Conservation (phyloP, 1,140 invertebrate species). For the Anoplophora glabripennis region DNA sequence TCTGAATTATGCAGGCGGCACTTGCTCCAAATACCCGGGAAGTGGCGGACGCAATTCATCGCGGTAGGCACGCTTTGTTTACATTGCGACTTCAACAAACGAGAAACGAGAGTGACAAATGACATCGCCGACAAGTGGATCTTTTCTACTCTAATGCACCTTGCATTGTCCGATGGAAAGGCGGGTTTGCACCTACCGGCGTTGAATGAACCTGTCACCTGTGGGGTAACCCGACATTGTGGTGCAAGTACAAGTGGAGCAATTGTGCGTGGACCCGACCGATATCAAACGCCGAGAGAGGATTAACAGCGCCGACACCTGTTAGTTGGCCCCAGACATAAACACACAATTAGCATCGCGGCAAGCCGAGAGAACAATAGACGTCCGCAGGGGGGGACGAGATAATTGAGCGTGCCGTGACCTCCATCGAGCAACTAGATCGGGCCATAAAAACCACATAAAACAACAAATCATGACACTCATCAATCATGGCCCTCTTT, state of each 20-base stretch:
- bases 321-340: constrained; percentile 8
- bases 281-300: constrained; percentile 8
- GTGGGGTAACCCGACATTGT: neutral
- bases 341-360: constrained; percentile 13
- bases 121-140: constrained; percentile 3
- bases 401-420: constrained; percentile 25
- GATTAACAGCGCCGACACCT: constrained; percentile 11
- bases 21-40: neutral
- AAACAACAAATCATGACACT: constrained; percentile 15
- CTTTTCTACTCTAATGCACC: constrained; percentile 5
- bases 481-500: constrained; percentile 30
- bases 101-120: neutral
- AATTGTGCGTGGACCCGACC: constrained; percentile 11
- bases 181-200: neutral
- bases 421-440: constrained; percentile 24
- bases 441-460: constrained; percentile 20
- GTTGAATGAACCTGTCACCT: neutral
- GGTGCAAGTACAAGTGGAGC: constrained; percentile 9
- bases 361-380: constrained; percentile 14
- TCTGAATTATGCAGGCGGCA: no score
- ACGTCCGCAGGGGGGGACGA: constrained; percentile 14
- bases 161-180: constrained; percentile 2
- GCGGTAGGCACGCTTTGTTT: constrained; percentile 7
- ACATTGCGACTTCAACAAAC: constrained; percentile 8
- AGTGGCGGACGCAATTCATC: constrained; percentile 5